A percentile compares a stretch with the other conserved stretches of the same genome.
Evolutionary conservation across 2,113 vertebrate genomes (phyloP).

Genomic region (Heterocephalus glaber): DNA sequence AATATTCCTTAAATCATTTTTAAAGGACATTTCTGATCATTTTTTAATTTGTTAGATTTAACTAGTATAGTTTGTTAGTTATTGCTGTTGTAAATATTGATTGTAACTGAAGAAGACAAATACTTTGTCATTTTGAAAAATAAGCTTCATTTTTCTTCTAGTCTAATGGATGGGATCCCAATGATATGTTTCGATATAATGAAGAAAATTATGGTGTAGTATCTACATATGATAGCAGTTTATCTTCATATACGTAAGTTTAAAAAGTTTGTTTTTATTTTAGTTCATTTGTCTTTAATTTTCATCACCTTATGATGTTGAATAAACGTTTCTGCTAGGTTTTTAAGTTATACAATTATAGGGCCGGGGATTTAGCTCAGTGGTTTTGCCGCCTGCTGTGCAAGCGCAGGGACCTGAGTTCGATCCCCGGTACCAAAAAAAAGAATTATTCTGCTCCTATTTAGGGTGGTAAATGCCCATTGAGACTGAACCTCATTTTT

Average conservation of each 20-base stretch:
- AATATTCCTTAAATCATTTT: conserved; percentile 8
- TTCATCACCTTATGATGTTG: neutral
- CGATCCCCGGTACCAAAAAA: no score
- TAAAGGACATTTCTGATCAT: conserved; percentile 14
- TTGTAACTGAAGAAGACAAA: neutral
- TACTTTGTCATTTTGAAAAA: conserved; percentile 82
- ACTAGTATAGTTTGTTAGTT: neutral
- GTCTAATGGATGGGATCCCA: conserved; percentile 99
- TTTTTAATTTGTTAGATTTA: conserved; percentile 21
- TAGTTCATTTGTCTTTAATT: conserved; percentile 45
- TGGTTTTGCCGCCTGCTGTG: no score
- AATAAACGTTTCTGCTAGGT: conserved; percentile 33
- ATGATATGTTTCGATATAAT: conserved; percentile 99
- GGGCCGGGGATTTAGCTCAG: no score
- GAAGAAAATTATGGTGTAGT: conserved; percentile 98
- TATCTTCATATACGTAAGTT: conserved; percentile 98
- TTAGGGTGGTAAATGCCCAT: neutral
- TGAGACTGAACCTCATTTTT: conserved; percentile 40
- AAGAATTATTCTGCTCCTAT: neutral
- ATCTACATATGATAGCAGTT: conserved; percentile 98
- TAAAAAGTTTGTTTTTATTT: conserved; percentile 60
- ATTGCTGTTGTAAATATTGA: neutral
- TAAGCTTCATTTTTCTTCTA: conserved; percentile 84
- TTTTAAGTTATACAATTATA: conserved; percentile 28
- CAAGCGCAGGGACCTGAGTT: no score